phyloP scores from a whole-genome alignment of 2,113 vertebrate species.

The Python bivittatus region DNA sequence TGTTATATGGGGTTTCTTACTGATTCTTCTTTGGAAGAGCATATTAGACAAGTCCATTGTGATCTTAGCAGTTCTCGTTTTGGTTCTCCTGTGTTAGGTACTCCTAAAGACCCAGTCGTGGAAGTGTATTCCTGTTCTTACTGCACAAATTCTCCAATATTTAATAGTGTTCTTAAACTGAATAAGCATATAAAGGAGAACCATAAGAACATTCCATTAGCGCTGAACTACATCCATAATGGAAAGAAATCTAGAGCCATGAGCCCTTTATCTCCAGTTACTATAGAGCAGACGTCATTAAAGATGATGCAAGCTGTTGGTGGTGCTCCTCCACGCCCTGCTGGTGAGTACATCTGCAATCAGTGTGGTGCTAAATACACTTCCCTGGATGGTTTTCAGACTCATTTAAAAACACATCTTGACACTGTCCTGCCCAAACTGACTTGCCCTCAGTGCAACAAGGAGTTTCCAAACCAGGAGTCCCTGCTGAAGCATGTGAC shows the following conservation, averaged over 20 bases:
- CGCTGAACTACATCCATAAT: slow-evolving; percentile 95
- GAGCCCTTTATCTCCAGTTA: slow-evolving; percentile 92
- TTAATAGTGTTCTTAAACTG: slow-evolving; percentile 94
- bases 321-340: slow-evolving; percentile 80
- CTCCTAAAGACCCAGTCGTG: slow-evolving; percentile 93
- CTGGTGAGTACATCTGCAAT: slow-evolving; percentile 93
- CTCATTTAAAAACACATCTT: slow-evolving; percentile 95
- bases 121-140: slow-evolving; percentile 98
- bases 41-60: slow-evolving; percentile 94
- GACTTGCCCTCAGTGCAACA: slow-evolving; percentile 98
- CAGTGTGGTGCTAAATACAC: slow-evolving; percentile 95
- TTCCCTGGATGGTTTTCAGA: slow-evolving; percentile 94
- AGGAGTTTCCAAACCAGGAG: slow-evolving; percentile 97
- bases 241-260: slow-evolving; percentile 93
- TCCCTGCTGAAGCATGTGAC: slow-evolving; percentile 96
- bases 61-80: slow-evolving; percentile 91
- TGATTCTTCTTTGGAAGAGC: slow-evolving; percentile 94
- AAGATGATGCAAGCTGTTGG: slow-evolving; percentile 87
- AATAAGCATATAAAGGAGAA: slow-evolving; percentile 99
- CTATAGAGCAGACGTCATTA: slow-evolving; percentile 86
- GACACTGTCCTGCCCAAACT: slow-evolving; percentile 90
- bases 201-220: slow-evolving; percentile 98
- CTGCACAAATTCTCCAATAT: slow-evolving; percentile 97
- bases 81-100: slow-evolving; percentile 91
- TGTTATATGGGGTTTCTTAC: slow-evolving; percentile 99